Base-by-base conservation (phyloP, 2,113 vertebrate genomes). In the Odontesthes bonariensis region DNA sequence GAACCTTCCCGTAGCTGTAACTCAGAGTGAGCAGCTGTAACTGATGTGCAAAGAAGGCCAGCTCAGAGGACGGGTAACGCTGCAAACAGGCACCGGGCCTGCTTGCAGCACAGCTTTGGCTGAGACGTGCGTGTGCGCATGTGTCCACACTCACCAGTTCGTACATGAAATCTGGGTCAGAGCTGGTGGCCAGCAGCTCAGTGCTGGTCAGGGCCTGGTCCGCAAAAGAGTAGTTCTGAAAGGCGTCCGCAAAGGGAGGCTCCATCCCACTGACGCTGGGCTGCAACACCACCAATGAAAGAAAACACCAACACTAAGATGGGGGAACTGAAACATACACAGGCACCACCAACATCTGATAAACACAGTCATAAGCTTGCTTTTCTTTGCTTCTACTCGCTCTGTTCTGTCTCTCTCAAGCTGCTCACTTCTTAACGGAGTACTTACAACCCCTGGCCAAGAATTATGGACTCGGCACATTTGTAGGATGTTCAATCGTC, bases 81-180 rank as follows among this genome's bases (percentile, higher is more conserved):
- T 14, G 70, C 27, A 51, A 70, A 56, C 49, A n/a, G n/a, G n/a
- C n/a, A n/a, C n/a, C n/a, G n/a, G 27, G 33, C n/a, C 56, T 51
- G 27, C 35, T 66, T 66, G 55, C 13, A 32, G 23, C 53, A 47
- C 7, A 6, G 49, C 17, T 38, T 27, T 65, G 20, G 40, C n/a
- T 33, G 38, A 47, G 16, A n/a, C 17, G 47, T 17, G 42, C 73
- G 46, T 23, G 58, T 42, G 69, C 56, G 66, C 5, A 49, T 4
- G 62, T 7, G 67, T 1, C 55, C 20, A 44, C 82, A 84, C 98
- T 95, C 93, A 99, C 98, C 96, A 98, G 92, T 91, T 99, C 97
- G 79, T 99, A 99, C 96, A 99, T 99, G 94, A 99, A 99, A 92
- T 98, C 97, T 92, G 97, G 97, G 92, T 99, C 97, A 32, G 97